Evolutionary conservation across 2,113 vertebrate species (phyloP).

Genomic region (Scomber colias): DNA sequence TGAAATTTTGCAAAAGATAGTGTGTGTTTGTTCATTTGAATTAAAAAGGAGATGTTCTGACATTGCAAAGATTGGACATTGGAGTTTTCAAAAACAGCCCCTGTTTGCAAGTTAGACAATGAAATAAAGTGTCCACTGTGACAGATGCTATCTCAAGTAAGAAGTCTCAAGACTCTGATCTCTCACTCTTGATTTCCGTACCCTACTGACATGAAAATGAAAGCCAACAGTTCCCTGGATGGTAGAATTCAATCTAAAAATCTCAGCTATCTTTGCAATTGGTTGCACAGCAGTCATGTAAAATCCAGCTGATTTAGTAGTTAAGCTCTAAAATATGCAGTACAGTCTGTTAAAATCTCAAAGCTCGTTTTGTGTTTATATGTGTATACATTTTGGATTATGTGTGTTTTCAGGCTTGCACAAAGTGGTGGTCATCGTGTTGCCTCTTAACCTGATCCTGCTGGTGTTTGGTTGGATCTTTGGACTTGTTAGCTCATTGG

Average conservation of each 20-base stretch:
- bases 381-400: not conserved
- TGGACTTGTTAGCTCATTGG: slow-evolving; percentile 84
- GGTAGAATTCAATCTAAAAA: slow-evolving; percentile 35
- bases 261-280: slow-evolving; percentile 10
- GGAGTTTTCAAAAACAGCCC: not conserved
- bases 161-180: slow-evolving; percentile 1
- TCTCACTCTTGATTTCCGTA: slow-evolving; percentile 13
- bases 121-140: slow-evolving; percentile 10
- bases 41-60: not conserved
- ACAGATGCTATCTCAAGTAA: not conserved
- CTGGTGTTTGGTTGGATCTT: slow-evolving; percentile 86
- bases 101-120: not conserved
- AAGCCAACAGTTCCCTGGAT: slow-evolving; percentile 25
- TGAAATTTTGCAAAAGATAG: not conserved
- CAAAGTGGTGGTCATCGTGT: slow-evolving; percentile 81
- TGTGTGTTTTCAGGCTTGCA: slow-evolving; percentile 81
- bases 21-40: not conserved
- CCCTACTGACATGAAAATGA: slow-evolving; percentile 25
- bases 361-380: not conserved
- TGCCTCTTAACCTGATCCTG: slow-evolving; percentile 86
- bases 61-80: not conserved
- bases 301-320: not conserved
- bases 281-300: not conserved
- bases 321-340: not conserved
- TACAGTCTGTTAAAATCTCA: not conserved